Percentiles rank a stretch among this genome's conserved stretches.
phyloP scores from a whole-genome alignment of 2,888 invertebrate species.

The Fragum fragum region DNA sequence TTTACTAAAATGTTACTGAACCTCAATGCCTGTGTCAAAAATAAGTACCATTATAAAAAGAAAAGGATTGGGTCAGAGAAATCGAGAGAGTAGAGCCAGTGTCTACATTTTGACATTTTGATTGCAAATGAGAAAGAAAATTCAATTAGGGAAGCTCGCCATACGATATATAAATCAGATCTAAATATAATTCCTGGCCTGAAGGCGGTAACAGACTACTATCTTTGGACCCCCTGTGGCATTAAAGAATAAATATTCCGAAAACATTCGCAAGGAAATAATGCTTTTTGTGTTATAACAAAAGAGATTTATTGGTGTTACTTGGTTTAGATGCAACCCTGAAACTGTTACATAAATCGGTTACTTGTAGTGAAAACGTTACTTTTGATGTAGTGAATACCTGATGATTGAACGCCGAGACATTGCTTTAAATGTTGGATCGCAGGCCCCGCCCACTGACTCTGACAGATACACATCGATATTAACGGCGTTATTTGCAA shows the following conservation, averaged over 20 bases:
- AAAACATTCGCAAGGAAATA: neutral
- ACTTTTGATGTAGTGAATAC: no score
- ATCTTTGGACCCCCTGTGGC: slow-evolving; percentile 5
- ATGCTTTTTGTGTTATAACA: neutral
- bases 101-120: slow-evolving; percentile 27
- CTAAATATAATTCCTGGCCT: neutral
- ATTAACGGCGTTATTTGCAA: no score
- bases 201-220: neutral
- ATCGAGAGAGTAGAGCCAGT: neutral
- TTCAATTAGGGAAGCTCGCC: slow-evolving; percentile 21
- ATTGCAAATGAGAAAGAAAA: slow-evolving; percentile 24
- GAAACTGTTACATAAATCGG: no score
- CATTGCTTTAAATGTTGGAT: no score
- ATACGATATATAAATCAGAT: slow-evolving; percentile 4
- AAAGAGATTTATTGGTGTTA: neutral
- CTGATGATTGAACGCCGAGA: no score
- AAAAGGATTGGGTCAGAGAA: neutral
- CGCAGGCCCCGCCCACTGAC: no score
- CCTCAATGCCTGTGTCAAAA: no score
- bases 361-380: no score
- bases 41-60: no score
- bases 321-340: neutral
- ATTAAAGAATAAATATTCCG: slow-evolving; percentile 3
- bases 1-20: no score
- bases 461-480: no score